Percentiles rank a stretch among this genome's conserved stretches.
These are phyloP conservation scores for Chaetophractus vellerosus DNA, from an alignment of 2,797 vertebrate species.

Conservation along the genomic window DNA sequence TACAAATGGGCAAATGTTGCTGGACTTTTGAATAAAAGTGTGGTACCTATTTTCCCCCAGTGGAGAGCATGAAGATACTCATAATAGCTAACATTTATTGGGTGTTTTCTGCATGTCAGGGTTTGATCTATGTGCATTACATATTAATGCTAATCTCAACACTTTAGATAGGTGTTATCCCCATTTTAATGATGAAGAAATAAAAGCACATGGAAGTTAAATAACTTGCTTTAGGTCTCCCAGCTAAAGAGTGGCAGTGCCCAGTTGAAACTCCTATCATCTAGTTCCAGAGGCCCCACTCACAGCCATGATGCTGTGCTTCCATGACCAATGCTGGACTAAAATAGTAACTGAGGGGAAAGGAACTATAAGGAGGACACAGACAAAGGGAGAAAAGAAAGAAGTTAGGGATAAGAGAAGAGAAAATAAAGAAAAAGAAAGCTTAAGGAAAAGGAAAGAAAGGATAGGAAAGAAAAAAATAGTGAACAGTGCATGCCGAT, in stretches of 20 bases:
- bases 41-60: neutral
- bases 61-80: neutral
- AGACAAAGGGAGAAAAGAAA: neutral
- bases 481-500: neutral
- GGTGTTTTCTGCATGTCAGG: neutral
- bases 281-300: neutral
- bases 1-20: neutral
- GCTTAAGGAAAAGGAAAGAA: neutral
- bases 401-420: neutral
- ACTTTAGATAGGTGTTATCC: neutral
- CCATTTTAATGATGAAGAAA: constrained; percentile 4
- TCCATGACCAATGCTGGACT: neutral
- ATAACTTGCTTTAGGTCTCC: constrained; percentile 23
- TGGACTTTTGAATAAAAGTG: neutral
- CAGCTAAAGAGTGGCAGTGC: neutral
- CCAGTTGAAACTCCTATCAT: neutral
- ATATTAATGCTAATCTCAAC: neutral
- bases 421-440: neutral
- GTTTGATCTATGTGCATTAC: neutral
- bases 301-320: neutral
- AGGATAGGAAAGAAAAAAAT: constrained; percentile 43
- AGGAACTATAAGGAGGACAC: neutral
- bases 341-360: constrained; percentile 21
- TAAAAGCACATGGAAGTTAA: constrained; percentile 24
- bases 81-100: neutral